Base-by-base conservation (phyloP, 2,113 vertebrate genomes). In the Phoxinus phoxinus region DNA sequence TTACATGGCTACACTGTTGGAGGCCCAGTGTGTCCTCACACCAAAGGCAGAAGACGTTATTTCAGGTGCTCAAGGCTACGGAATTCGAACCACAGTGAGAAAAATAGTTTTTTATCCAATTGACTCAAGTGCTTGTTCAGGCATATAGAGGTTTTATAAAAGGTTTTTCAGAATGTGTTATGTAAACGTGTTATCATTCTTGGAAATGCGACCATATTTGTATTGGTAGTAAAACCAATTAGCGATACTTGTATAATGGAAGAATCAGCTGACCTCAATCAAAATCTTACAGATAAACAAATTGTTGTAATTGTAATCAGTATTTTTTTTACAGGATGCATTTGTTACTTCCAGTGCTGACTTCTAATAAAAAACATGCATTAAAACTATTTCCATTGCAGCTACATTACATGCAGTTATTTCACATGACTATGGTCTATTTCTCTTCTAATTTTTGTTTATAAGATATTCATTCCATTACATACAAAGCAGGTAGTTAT, bases 1-100 rank as follows among this genome's bases (percentile, higher is more conserved):
- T 82, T 87, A 75, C 69, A 85, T 58, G 69, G 58, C 53, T 61
- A 61, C 71, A 71, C 83, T 85, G 46, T 56, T 10, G 84, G 83
- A 84, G 72, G 9, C 41, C n/a, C 83, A 8, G 44, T 21, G 65
- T 84, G 69, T 72, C 37, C 63, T 78, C 23, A 73, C 67, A 61
- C 79, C 35, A 6, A 53, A 87, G 15, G 83, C 75, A 46, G 46
- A 46, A 83, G 19, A 71, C 65, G 46, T 83, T 72, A 71, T 73
- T 67, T 71, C 83, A 85, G 74, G 44, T 63, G 84, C 48, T 85
- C 37, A 58, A 77, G 84, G 73, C 59, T 56, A 27, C 32, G 1
- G 3, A 67, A 79, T 27, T 37, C 2, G 9, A 78, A 15, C 1
- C 27, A 23, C 35, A 51, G 83, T 0, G 13, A 61, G 74, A 35